Evolutionary conservation across 2,797 vertebrate species (phyloP).

Genomic region (Clarias pachynema): DNA sequence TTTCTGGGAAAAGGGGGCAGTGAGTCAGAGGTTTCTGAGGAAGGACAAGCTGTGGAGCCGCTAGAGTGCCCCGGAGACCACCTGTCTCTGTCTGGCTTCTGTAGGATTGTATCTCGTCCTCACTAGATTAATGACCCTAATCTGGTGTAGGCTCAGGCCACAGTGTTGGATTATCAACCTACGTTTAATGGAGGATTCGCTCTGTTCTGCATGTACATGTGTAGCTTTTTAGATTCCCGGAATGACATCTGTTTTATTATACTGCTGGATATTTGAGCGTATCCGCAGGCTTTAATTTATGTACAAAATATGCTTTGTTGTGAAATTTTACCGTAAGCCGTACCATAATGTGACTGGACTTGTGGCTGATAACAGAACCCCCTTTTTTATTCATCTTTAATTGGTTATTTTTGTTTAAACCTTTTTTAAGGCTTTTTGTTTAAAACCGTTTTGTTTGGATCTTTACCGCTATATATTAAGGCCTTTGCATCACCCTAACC

Average conservation of each 20-base stretch:
- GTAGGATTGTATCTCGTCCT: constrained; percentile 54
- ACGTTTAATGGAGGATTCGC: constrained; percentile 39
- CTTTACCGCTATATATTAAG: neutral
- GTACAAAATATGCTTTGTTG: neutral
- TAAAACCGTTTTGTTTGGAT: no score
- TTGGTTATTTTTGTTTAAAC: no score
- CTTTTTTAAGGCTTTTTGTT: no score
- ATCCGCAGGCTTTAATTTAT: constrained; percentile 19
- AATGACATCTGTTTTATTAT: constrained; percentile 52
- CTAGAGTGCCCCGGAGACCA: constrained; percentile 6
- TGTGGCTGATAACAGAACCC: neutral
- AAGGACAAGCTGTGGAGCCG: neutral
- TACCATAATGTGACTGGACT: neutral
- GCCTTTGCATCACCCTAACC: neutral
- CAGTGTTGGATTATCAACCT: constrained; percentile 55
- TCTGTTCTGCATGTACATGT: constrained; percentile 50
- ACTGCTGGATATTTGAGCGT: constrained; percentile 41
- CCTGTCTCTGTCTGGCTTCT: constrained; percentile 30
- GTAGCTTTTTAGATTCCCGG: constrained; percentile 48
- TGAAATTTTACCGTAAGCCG: neutral
- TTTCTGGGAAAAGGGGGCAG: constrained; percentile 26
- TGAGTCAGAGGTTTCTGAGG: constrained; percentile 31
- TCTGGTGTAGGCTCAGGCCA: constrained; percentile 54
- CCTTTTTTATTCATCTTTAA: neutral
- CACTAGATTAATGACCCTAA: constrained; percentile 63